Evolutionary conservation across 2,797 vertebrate genomes (phyloP).

Genomic region (Apodemus agrarius): DNA sequence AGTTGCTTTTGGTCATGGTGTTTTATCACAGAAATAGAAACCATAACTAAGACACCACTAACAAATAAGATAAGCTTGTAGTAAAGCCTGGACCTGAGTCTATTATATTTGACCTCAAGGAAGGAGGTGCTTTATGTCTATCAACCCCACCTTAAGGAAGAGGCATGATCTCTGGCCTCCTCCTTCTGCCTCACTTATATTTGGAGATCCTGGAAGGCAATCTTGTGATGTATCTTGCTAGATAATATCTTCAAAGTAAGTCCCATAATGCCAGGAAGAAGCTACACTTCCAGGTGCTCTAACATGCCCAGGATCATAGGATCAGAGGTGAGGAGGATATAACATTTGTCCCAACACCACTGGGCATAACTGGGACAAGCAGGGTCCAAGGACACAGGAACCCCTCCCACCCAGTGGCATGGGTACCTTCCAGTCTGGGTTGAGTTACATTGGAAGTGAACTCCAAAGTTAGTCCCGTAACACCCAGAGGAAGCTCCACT

Average conservation of each 20-base stretch:
- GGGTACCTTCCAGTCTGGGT: too few relatives aligned
- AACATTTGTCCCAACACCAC: too few relatives aligned
- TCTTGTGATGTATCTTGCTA: neutral
- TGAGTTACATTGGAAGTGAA: too few relatives aligned
- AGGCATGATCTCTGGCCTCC: neutral
- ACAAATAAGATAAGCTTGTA: neutral
- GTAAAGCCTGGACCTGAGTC: neutral
- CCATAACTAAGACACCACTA: neutral
- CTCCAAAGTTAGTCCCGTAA: too few relatives aligned
- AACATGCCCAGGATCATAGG: too few relatives aligned
- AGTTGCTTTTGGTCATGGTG: neutral
- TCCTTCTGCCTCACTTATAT: neutral
- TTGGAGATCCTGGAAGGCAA: neutral
- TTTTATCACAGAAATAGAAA: neutral
- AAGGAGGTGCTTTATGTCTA: neutral
- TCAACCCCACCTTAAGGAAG: neutral
- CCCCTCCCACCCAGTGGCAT: too few relatives aligned
- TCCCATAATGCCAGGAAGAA: too few relatives aligned
- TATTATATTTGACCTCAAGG: neutral
- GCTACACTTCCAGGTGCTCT: too few relatives aligned
- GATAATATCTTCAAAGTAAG: neutral
- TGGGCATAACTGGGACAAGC: too few relatives aligned
- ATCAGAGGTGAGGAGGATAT: too few relatives aligned
- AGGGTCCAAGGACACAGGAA: too few relatives aligned
- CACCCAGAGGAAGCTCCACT: too few relatives aligned